phyloP scores from a whole-genome alignment of 2,113 vertebrate species.

The Mionectes macconnelli region DNA sequence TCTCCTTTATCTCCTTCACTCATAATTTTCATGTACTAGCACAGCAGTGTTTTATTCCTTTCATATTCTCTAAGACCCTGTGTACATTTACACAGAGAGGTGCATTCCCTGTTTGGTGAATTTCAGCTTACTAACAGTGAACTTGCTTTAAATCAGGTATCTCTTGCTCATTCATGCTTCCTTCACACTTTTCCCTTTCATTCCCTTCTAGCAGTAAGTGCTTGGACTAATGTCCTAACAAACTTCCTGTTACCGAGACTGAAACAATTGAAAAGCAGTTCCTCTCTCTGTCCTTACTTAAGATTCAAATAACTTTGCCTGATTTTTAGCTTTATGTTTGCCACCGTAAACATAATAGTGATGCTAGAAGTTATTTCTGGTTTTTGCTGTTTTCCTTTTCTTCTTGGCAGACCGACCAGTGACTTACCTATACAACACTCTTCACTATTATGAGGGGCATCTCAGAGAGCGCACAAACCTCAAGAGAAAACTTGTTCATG shows the following conservation, averaged over 20 bases:
- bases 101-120: not conserved
- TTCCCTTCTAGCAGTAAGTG: not conserved
- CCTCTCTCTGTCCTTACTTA: not conserved
- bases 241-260: not conserved
- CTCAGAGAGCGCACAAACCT: slow-evolving; percentile 90
- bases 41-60: not conserved
- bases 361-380: not conserved
- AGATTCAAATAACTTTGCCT: not conserved
- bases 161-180: not conserved
- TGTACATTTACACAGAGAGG: not conserved
- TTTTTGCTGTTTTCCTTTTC: not conserved
- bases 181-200: not conserved
- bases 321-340: not conserved
- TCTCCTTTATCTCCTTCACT: not conserved
- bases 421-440: slow-evolving; percentile 97
- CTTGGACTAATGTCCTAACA: not conserved
- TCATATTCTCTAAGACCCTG: not conserved
- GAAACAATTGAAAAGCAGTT: not conserved
- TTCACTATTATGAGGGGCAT: slow-evolving; percentile 95
- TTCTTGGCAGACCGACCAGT: slow-evolving; percentile 89
- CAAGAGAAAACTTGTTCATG: slow-evolving; percentile 96
- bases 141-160: not conserved
- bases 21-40: not conserved
- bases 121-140: not conserved
- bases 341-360: not conserved